Evolutionary conservation across 2,888 invertebrate genomes (phyloP), one percentile per base, ranked within the genome.

Genomic region (Petrophora chlorosata): DNA sequence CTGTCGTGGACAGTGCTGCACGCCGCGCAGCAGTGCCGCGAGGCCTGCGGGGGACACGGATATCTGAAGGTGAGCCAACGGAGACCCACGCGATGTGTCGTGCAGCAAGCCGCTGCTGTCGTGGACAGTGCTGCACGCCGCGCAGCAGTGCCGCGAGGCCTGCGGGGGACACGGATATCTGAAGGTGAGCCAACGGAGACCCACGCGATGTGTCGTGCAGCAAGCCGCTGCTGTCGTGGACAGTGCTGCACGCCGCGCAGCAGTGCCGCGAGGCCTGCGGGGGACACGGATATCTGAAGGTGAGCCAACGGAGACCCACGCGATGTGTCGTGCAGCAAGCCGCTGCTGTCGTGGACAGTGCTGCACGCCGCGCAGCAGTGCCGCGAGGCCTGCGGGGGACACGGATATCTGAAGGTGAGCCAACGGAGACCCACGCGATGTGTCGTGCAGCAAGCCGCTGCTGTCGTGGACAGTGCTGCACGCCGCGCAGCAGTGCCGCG

Each of bases 21-120:
- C 59, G 95, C 94, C 0, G 92, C 95, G 39, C 96, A 95, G 81
- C 96, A 97, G 78, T 94, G 95, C 68, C 83, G 97, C 38, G 96
- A 97, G 81, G 96, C 96, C 0, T 97, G 97, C 80, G 97, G 97
- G 0, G 97, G 97, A 5, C 96, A 97, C 77, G 97, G 97, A 0
- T 73, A 62, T 23, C 41, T 76, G 2, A 76, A 72, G 65, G 76
- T 73, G n/a, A 5, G 1, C 4, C 7, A 19, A n/a, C 94, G 0
- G 94, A 94, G 82, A 92, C 94, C 57, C 94, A 94, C 78, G 93
- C 94, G 33, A 91, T 94, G 69, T 94, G 54, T 94, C 93, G 13
- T 90, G 92, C 58, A 91, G 92, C 54, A 94, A 94, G 74, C 94
- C 94, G 0, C 74, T 96, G 16, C 84, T 95, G 7, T 94, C 96